Conservation (phyloP, 2,888 invertebrate genomes). For the Eupithecia inturbata region DNA sequence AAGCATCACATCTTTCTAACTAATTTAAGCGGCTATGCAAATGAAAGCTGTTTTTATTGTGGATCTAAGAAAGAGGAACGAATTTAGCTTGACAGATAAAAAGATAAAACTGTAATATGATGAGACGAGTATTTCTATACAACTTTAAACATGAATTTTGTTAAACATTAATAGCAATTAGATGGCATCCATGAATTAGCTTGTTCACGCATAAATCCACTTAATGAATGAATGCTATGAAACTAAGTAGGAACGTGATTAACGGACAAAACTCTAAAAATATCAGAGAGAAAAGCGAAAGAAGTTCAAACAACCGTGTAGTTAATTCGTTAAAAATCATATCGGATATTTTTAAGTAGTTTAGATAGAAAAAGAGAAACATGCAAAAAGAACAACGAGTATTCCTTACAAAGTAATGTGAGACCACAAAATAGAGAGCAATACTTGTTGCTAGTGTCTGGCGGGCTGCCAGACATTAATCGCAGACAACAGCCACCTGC, state of each 20-base stretch:
- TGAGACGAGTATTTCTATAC: constrained; percentile 45
- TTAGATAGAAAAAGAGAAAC: neutral
- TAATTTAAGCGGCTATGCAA: constrained; percentile 58
- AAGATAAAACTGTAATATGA: constrained; percentile 47
- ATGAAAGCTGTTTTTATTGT: constrained; percentile 56
- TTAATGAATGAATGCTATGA: neutral
- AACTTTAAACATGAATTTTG: constrained; percentile 22
- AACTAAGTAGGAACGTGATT: constrained; percentile 4
- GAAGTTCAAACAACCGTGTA: neutral
- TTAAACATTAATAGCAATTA: constrained; percentile 29
- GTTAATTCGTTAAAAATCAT: neutral
- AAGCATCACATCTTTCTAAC: constrained; percentile 55
- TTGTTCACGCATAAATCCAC: constrained; percentile 6
- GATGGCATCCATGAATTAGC: constrained; percentile 14
- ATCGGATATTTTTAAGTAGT: neutral
- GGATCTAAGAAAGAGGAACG: constrained; percentile 54
- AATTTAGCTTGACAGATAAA: constrained; percentile 54
- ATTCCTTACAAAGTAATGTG: constrained; percentile 40
- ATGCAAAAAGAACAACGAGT: constrained; percentile 31
- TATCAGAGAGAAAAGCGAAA: neutral
- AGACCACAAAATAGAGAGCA: constrained; percentile 38
- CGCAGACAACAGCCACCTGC: constrained; percentile 59
- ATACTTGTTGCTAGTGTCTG: constrained; percentile 60
- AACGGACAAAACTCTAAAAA: neutral
- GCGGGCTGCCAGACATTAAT: constrained; percentile 61